Conservation (phyloP, 2,888 invertebrate species). For the Anagyrus pseudococci region DNA sequence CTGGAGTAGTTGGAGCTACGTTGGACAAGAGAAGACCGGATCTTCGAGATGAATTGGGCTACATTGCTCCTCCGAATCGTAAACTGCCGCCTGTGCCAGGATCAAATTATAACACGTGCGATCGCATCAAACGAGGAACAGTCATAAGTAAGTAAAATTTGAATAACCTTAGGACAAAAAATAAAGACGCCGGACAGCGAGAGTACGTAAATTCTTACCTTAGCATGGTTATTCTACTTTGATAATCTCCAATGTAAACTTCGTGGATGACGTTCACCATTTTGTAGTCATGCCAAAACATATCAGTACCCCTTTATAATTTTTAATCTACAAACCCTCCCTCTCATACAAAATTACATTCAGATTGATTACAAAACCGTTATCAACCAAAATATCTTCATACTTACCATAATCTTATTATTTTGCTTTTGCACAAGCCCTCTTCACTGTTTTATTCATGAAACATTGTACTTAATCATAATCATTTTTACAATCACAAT, state of each 20-base stretch:
- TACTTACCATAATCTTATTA: too few relatives aligned
- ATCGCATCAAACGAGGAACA: constrained; percentile 92
- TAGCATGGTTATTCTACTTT: constrained; percentile 28
- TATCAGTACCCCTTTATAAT: too few relatives aligned
- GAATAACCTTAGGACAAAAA: neutral
- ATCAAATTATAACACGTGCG: constrained; percentile 92
- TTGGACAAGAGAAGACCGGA: constrained; percentile 84
- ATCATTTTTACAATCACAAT: too few relatives aligned
- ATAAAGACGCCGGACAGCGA: constrained; percentile 9
- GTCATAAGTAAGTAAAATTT: constrained; percentile 78
- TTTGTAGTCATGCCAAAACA: too few relatives aligned
- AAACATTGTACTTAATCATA: too few relatives aligned
- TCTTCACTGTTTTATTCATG: too few relatives aligned
- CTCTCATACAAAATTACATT: too few relatives aligned
- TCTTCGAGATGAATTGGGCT: constrained; percentile 87
- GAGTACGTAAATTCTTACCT: constrained; percentile 25
- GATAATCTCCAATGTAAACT: constrained; percentile 12
- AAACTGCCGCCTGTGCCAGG: constrained; percentile 92
- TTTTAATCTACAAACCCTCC: too few relatives aligned
- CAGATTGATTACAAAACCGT: too few relatives aligned
- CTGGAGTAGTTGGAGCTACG: constrained; percentile 75
- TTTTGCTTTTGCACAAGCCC: too few relatives aligned
- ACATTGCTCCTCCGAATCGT: constrained; percentile 91
- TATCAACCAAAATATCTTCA: too few relatives aligned
- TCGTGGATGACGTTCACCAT: too few relatives aligned